Base-by-base conservation (phyloP, 2,797 vertebrate species). In the Falco berigora region DNA sequence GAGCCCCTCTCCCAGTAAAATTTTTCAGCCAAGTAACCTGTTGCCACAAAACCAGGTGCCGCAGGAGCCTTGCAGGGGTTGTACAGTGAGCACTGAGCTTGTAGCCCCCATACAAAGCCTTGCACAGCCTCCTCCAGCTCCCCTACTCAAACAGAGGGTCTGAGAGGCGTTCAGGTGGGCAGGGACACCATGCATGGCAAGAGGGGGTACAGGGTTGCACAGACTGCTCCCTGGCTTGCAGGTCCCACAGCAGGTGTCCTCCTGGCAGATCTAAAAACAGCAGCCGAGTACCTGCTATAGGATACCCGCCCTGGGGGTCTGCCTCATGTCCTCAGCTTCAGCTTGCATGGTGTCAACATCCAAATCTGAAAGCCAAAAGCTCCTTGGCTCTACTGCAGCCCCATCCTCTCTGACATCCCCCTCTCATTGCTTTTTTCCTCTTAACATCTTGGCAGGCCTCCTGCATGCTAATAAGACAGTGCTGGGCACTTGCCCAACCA, bases 121-220 rank as follows among this genome's bases (percentile, higher is more conserved):
- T 53, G 10, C 47, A 47, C 0, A 0, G 25, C 10, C 20, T 67
- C 21, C 19, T 71, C 30, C 62, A 56, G 4, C 24, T 64, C 7
- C 12, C 1, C 21, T 47, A 15, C 14, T 8, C 15, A 84, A 74
- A 58, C 6, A 72, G 61, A 66, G 19, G 6, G 7, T 72, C 49
- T 52, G 9, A 58, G 42, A 89, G 13, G 19, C 3, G 3, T 62
- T 49, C 27, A n/a, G 30, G 40, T 5, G 4, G 38, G 13, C 9
- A 47, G 8, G 23, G 30, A 61, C 18, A 66, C 4, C 14, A 32
- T 8, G 10, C 36, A 16, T 7, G 25, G 20, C 12, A 61, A 46
- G 12, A 69, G 8, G 12, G 7, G 6, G 1, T 6, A 14, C 24
- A 12, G 8, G 23, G 11, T 36, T 20, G 8, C 63, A 38, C 0